A percentile compares a stretch with the other conserved stretches of the same genome.
Conservation (phyloP, 92 coral and sea anemone species). For the Heteractis magnifica region DNA sequence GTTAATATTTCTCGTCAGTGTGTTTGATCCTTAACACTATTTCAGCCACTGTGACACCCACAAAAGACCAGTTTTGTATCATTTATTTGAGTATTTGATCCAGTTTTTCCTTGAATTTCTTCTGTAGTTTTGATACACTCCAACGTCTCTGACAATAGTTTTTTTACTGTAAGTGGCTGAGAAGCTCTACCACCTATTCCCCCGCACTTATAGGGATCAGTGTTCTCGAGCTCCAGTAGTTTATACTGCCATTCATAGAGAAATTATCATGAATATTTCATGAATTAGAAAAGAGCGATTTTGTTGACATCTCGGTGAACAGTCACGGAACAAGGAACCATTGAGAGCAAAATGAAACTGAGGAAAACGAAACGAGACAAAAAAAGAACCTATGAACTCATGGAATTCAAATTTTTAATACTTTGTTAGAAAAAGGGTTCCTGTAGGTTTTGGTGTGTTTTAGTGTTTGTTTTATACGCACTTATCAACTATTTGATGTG, state of each 20-base stretch:
- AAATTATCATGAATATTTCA: conserved; percentile 23
- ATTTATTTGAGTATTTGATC: too few species aligned
- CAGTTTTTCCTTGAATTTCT: neutral
- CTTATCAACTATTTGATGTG: neutral
- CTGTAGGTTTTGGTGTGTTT: neutral
- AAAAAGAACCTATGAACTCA: neutral
- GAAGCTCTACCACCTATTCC: neutral
- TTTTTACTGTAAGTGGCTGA: neutral
- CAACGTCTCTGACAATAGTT: neutral
- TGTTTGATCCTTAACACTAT: neutral
- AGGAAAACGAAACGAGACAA: neutral
- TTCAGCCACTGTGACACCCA: neutral
- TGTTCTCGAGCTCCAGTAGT: neutral
- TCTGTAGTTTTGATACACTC: neutral
- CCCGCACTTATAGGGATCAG: neutral
- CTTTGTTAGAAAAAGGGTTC: neutral
- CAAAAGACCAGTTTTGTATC: neutral
- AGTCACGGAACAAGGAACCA: conserved; percentile 28
- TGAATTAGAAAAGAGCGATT: conserved; percentile 7
- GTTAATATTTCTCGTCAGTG: neutral
- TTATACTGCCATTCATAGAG: conserved; percentile 26
- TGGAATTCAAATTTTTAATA: neutral
- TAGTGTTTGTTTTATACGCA: neutral
- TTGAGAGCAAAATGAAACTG: neutral
- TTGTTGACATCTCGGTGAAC: conserved; percentile 13